Evolutionary conservation across 2,113 vertebrate genomes (phyloP).

Genomic region (Coregonus clupeaformis): DNA sequence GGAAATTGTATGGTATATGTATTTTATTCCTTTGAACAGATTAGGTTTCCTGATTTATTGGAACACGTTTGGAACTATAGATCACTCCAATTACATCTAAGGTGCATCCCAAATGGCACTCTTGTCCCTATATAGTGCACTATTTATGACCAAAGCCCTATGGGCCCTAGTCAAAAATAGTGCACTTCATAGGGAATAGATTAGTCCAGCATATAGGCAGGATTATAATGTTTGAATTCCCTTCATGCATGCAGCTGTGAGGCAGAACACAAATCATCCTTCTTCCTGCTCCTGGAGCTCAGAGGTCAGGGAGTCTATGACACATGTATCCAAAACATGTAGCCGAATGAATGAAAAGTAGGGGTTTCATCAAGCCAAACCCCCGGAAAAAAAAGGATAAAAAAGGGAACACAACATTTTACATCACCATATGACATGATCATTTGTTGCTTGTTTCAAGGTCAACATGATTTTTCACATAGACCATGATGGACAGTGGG

Average conservation of each 20-base stretch:
- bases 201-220: constrained; percentile 37
- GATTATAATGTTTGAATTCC: constrained; percentile 33
- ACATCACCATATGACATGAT: not conserved
- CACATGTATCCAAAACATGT: not conserved
- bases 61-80: constrained; percentile 40
- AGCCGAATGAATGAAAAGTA: constrained; percentile 4
- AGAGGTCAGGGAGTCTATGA: constrained; percentile 19
- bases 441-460: not conserved
- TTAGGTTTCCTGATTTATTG: constrained; percentile 71
- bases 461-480: not conserved
- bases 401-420: not conserved
- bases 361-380: not conserved
- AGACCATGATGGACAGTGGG: not conserved
- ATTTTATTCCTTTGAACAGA: constrained; percentile 58
- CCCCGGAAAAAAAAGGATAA: no score
- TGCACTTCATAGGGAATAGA: no score
- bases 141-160: no score
- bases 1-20: constrained; percentile 49
- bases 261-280: constrained; percentile 25
- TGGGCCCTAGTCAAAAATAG: no score
- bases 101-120: constrained; percentile 22
- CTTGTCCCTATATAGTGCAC: constrained; percentile 12
- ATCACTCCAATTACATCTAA: constrained; percentile 32
- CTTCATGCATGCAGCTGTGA: constrained; percentile 36
- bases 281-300: not conserved